Base-by-base conservation (phyloP, 2,797 vertebrate species). In the Amphiprion clarkii region DNA sequence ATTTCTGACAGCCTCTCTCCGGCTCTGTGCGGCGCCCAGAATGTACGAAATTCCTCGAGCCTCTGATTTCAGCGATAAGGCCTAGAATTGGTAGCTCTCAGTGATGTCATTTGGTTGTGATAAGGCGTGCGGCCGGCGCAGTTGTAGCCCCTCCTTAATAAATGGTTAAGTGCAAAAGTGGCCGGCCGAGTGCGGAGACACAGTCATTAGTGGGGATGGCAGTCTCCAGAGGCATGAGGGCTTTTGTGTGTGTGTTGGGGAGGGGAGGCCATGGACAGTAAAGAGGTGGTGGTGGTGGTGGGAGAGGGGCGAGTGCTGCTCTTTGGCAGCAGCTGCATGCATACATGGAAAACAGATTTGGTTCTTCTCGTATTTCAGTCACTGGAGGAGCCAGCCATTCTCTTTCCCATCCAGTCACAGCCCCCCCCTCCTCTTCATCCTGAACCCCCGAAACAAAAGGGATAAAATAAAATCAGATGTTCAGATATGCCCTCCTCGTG, bases 291-390 rank as follows among this genome's bases (percentile, higher is more conserved):
- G 44, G 42, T 16, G 42, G 42, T 16, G 81, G 81, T 81, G 82
- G 76, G 39, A 65, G 73, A 62, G 67, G 83, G 76, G 69, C 56
- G 79, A 74, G 71, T 75, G 67, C 81, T 83, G 76, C 88, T 88
- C 89, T 91, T 89, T 94, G 91, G 90, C 90, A 92, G 93, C 91
- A 93, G 92, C 92, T 94, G 92, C 92, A 56, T 61, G 85, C 86
- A 87, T 92, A 91, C 92, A 93, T 93, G 91, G 91, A 93, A 93
- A 94, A 94, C 91, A 94, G 92, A 94, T 90, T 94, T 94, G 92
- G 84, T 89, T 90, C 87, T 71, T 81, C 93, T 95, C 90, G 46
- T 82, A 89, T 94, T 94, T 95, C 94, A 93, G 92, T 90, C 90
- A 90, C 82, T 59, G 51, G 87, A 83, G 84, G 79, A 91, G 87